phyloP scores from a whole-genome alignment of 2,888 invertebrate genomes.

The Drosophila mettleri region DNA sequence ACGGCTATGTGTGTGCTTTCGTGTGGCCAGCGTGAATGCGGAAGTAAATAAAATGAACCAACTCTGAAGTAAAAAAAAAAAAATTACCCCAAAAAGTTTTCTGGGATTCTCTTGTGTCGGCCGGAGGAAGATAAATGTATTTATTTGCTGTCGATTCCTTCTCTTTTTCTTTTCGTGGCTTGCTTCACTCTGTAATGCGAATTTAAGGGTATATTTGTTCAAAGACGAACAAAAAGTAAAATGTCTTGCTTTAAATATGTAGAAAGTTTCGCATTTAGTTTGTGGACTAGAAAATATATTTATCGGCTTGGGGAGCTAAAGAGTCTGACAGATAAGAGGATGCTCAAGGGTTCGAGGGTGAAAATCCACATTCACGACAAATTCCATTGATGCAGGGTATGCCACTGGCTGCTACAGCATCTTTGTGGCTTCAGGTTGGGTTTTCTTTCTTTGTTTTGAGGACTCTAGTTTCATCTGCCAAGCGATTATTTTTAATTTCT shows the following conservation, averaged over 20 bases:
- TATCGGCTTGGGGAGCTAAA: too few species aligned
- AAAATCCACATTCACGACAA: too few species aligned
- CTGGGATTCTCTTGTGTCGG: conserved; percentile 21
- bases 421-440: background rate
- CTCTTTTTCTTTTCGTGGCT: conserved; percentile 7
- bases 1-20: conserved; percentile 31
- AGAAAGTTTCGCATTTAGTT: background rate
- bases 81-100: conserved; percentile 13
- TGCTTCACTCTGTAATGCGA: background rate
- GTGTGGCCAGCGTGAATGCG: conserved; percentile 20
- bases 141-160: conserved; percentile 32
- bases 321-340: too few species aligned
- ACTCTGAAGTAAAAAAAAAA: background rate
- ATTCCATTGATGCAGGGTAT: conserved; percentile 11
- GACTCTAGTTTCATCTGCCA: conserved; percentile 17
- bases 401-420: background rate
- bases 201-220: background rate
- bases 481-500: conserved; percentile 58
- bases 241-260: background rate
- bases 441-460: conserved; percentile 18
- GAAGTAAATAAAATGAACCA: conserved; percentile 18
- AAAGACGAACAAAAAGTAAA: too few species aligned
- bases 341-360: too few species aligned
- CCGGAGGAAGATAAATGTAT: conserved; percentile 52
- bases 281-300: too few species aligned